Evolutionary conservation across 2,888 invertebrate species (phyloP), one percentile per base, ranked within the genome.

Genomic region (Penaeus monodon): DNA sequence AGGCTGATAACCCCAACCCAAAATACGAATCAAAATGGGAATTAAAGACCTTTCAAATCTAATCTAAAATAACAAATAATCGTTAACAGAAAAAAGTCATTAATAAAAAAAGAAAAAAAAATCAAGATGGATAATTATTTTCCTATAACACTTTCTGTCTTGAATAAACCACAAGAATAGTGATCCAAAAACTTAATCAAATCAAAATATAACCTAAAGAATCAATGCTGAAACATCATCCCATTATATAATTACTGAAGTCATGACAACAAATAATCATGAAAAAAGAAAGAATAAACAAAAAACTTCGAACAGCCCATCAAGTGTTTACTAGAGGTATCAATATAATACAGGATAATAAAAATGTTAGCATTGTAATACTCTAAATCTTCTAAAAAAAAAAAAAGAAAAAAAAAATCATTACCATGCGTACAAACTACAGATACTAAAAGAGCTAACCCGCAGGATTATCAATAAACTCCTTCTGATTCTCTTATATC

Each of bases 161-260:
- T 22, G n/a, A 4, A 38, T 33, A 38, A 22, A 80, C 29, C 6
- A 33, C 38, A 20, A 80, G 33, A 24, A 24, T 33, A 27, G 65
- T 20, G 33, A 80, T 65, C n/a, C 80, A 80, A 80, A 80, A 27
- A 6, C 66, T 80, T 20, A 80, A 22, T 33, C 4, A 27, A 29
- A 80, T 80, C 65, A 57, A 57, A 29, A 3, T 24, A 63, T 64
- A 63, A 38, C 14, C 38, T 6, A 65, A 20, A 20, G 12, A 10
- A 33, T 63, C 80, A 4, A 4, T 64, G 12, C 65, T 65, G 12
- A 78, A 44, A 44, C 44, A 44, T 8, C 44, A 44, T 7, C 44
- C 10, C 10, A 44, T 44, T 8, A 44, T 44, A 44, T 44, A 44
- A 44, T 7, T 44, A 44, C 44, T 44, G 10, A 44, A 44, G 10